A percentile compares a stretch with the other conserved stretches of the same genome.
Conservation (phyloP, 2,113 vertebrate genomes). For the Puntigrus tetrazona region DNA sequence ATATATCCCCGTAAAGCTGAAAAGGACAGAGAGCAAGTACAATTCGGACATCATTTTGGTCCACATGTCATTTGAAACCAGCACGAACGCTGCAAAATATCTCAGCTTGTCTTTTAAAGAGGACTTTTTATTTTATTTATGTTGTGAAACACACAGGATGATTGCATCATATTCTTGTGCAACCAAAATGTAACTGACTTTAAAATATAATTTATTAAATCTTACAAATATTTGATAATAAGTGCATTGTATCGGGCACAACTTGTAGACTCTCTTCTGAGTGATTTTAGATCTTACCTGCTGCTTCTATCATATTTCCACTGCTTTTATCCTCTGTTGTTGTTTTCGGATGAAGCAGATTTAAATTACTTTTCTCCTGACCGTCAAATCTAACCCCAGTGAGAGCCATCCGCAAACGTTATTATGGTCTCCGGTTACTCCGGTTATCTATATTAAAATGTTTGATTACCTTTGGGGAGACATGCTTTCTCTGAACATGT, state of each 20-base stretch:
- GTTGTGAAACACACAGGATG: not conserved
- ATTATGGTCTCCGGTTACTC: not conserved
- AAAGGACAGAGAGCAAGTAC: not conserved
- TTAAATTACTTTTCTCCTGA: constrained; percentile 16
- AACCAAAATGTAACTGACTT: no score
- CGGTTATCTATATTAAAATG: not conserved
- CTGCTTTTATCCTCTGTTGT: not conserved
- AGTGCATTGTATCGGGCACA: not conserved
- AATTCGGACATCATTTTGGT: not conserved
- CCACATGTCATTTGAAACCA: not conserved
- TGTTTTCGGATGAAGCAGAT: constrained; percentile 13
- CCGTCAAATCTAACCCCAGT: not conserved
- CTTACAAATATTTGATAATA: not conserved
- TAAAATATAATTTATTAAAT: not conserved
- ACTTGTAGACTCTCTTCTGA: not conserved
- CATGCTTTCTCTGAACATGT: not conserved
- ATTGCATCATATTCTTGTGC: not conserved
- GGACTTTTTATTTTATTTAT: not conserved
- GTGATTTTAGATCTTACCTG: not conserved
- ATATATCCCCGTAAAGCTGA: not conserved
- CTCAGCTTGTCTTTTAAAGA: not conserved
- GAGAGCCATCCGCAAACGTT: not conserved
- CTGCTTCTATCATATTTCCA: constrained; percentile 18
- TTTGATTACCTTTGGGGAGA: not conserved
- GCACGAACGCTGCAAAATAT: not conserved